Conservation (phyloP, 2,797 vertebrate species). For the Cossypha niveicapilla region DNA sequence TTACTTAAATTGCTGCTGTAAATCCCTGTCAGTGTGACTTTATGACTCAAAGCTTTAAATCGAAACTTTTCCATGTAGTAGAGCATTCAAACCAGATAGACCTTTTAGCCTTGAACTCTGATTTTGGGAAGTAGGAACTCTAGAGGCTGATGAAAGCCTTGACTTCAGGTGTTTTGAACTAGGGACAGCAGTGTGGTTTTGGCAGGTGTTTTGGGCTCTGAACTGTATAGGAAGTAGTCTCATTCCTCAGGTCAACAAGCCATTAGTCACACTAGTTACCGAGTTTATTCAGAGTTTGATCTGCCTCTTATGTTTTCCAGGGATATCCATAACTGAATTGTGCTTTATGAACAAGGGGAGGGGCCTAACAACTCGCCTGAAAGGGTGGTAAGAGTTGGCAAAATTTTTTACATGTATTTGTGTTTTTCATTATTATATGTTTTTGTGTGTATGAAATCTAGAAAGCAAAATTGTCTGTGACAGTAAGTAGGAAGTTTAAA, state of each 20-base stretch:
- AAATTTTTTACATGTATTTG: neutral
- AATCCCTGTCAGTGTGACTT: neutral
- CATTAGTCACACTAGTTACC: neutral
- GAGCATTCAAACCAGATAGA: neutral
- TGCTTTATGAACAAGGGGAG: neutral
- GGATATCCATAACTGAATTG: neutral
- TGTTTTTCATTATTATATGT: neutral
- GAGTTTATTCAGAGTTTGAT: neutral
- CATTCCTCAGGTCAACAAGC: neutral
- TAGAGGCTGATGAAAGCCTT: neutral
- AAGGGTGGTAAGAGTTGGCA: conserved; percentile 31
- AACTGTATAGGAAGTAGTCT: neutral
- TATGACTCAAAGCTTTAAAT: neutral
- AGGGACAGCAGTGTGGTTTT: neutral
- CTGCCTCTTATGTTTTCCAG: conserved; percentile 19
- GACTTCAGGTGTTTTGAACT: neutral
- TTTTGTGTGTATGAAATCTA: neutral
- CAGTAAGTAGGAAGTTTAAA: neutral
- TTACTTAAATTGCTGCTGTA: neutral
- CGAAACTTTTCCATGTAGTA: neutral
- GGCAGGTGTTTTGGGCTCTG: neutral
- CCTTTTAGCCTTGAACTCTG: neutral
- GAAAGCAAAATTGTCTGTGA: neutral
- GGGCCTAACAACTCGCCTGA: neutral
- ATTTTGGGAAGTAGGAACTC: neutral